A percentile compares a stretch with the other conserved stretches of the same genome.
Conservation (phyloP, 2,113 vertebrate species). For the Isurus oxyrinchus region DNA sequence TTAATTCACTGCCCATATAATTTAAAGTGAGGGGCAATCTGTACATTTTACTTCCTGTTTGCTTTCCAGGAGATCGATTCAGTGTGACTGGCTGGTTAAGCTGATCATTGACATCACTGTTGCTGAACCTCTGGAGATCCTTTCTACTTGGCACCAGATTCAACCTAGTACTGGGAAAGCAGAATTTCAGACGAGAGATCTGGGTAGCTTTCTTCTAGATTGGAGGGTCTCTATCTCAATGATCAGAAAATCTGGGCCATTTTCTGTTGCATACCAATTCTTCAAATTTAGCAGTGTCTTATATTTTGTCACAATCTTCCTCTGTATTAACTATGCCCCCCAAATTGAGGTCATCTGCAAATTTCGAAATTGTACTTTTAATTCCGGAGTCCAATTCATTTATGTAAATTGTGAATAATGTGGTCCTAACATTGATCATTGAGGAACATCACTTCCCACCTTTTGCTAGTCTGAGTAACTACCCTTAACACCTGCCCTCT, state of each 20-base stretch:
- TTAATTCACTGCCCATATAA: neutral
- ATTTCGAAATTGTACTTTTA: neutral
- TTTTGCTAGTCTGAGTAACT: neutral
- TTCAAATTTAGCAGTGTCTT: neutral
- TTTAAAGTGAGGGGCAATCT: neutral
- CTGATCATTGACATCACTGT: neutral
- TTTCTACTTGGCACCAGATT: neutral
- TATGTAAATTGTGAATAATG: neutral
- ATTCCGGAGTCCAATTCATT: neutral
- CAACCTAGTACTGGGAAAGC: neutral
- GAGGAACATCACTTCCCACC: too few relatives aligned
- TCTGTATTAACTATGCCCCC: too few relatives aligned
- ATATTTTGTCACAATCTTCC: too few relatives aligned
- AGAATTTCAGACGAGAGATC: neutral
- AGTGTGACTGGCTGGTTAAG: neutral
- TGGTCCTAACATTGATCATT: neutral
- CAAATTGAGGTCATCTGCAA: neutral
- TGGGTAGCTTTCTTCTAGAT: neutral
- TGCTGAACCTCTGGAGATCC: too few relatives aligned
- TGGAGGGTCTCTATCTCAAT: neutral
- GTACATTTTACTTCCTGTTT: neutral
- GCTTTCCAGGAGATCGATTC: neutral
- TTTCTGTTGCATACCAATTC: neutral
- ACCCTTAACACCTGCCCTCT: neutral
- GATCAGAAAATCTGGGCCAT: too few relatives aligned